Evolutionary conservation across 2,113 vertebrate species (phyloP), one percentile per base, ranked within the genome.

Genomic region (Gambusia affinis): DNA sequence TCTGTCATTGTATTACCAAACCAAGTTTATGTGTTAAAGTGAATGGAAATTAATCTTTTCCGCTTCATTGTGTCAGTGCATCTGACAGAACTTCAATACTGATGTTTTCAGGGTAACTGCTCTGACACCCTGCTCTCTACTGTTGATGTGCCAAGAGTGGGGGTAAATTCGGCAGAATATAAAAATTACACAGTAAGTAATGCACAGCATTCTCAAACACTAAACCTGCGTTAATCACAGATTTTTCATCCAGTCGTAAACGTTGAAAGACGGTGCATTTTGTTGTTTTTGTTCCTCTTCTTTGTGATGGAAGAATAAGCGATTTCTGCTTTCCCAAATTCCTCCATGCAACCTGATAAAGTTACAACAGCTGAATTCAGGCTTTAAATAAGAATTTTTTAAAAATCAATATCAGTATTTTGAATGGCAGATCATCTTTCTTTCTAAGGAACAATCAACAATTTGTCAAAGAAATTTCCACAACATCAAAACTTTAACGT

Each of bases 121-220:
- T 75, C 80, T 10, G 73, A 83, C 8, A 28, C n/a, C 0, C 81
- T 93, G n/a, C 64, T 75, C 1, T 66, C 78, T 30, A 31, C 80
- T 1, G 31, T 94, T 4, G 72, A 29, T 22, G 39, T 90, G 27
- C 92, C 92, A 8, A 87, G 73, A 67, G 79, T 78, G 4, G 8
- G 19, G 17, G 1, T 93, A 1, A 71, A 70, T 14, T 2, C 1
- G 2, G 0, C 0, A 14, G 42, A 76, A 14, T 94, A 91, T 92
- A 19, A 19, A 72, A 85, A 82, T 31, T 92, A 86, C 73, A 78
- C 91, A 30, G 93, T 93, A 70, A 91, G 92, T 88, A 75, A 37
- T 19, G 3, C 42, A 10, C 22, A 57, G 51, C 22, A 10, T 47
- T 47, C 31, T 14, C 8, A 4, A 42, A 15, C 12, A 12, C 39